phyloP scores from a whole-genome alignment of 2,797 vertebrate genomes.

The Paedocypris micromegethes region DNA sequence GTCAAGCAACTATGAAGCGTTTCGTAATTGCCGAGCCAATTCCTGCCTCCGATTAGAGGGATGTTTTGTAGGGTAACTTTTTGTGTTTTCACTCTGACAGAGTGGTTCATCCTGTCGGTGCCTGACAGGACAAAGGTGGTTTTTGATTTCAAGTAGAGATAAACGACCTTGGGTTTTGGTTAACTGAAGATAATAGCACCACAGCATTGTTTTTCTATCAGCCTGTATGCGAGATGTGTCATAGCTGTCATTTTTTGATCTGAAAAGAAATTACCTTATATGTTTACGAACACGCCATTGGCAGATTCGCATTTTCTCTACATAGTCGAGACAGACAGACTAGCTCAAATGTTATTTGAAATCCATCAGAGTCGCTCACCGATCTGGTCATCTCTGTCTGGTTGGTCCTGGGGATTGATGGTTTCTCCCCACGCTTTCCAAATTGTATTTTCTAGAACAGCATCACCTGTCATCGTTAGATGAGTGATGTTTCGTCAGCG shows the following conservation, averaged over 20 bases:
- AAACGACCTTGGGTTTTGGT: slow-evolving; percentile 43
- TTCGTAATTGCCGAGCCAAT: slow-evolving; percentile 36
- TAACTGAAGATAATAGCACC: slow-evolving; percentile 31
- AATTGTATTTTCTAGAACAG: slow-evolving; percentile 8
- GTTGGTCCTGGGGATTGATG: slow-evolving; percentile 13
- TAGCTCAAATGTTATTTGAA: slow-evolving; percentile 19
- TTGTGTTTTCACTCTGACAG: slow-evolving; percentile 54
- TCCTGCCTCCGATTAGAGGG: slow-evolving; percentile 25
- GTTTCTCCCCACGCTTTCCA: slow-evolving; percentile 11
- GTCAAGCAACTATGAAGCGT: slow-evolving; percentile 52
- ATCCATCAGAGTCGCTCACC: slow-evolving; percentile 18
- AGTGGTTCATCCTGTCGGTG: slow-evolving; percentile 40
- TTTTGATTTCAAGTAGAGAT: slow-evolving; percentile 39
- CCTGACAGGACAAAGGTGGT: slow-evolving; percentile 25
- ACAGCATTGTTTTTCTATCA: slow-evolving; percentile 9
- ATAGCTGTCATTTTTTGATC: no score
- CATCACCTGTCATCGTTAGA: slow-evolving; percentile 2
- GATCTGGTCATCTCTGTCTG: slow-evolving; percentile 17
- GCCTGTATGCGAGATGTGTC: slow-evolving; percentile 1
- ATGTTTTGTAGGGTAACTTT: slow-evolving; percentile 54
- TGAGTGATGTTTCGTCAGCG: slow-evolving; percentile 6
- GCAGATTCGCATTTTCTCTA: neutral
- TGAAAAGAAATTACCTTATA: no score
- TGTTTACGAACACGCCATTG: slow-evolving; percentile 10
- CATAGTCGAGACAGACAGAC: slow-evolving; percentile 10